Percentiles rank a stretch among this genome's conserved stretches.
phyloP scores from a whole-genome alignment of 2,113 vertebrate species.

The Gallinago paraguaiae region DNA sequence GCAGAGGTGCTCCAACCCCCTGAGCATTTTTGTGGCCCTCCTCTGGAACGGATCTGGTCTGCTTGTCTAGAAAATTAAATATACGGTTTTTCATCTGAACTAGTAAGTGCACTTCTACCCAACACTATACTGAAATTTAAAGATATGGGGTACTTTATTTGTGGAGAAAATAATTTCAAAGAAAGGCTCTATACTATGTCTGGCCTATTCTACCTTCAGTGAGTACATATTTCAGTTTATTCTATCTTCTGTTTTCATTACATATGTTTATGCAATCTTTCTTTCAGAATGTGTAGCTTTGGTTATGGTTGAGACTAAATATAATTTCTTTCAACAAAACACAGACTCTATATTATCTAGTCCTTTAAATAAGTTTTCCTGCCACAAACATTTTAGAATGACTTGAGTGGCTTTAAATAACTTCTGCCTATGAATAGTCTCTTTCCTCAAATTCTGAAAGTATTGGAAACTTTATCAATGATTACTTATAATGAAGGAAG shows the following conservation, averaged over 20 bases:
- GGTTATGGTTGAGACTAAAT: neutral
- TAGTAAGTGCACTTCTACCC: neutral
- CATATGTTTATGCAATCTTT: neutral
- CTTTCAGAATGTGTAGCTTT: neutral
- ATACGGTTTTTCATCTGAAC: neutral
- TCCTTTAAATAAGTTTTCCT: neutral
- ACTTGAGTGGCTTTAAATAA: neutral
- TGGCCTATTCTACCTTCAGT: neutral
- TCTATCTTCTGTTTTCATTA: neutral
- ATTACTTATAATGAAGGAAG: neutral
- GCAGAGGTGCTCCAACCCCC: no score
- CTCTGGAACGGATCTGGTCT: no score
- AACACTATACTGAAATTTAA: neutral
- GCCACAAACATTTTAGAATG: neutral
- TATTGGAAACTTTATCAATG: neutral
- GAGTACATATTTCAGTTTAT: neutral
- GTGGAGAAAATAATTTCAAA: neutral
- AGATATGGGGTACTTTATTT: neutral
- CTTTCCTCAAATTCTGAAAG: neutral
- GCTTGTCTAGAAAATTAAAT: neutral
- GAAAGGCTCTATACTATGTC: neutral
- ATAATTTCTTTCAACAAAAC: neutral
- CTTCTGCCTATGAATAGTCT: neutral
- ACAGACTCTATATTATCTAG: neutral
- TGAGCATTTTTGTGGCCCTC: no score